A percentile compares a stretch with the other conserved stretches of the same genome.
phyloP scores from a whole-genome alignment of 2,797 vertebrate species.

The Falco naumanni region DNA sequence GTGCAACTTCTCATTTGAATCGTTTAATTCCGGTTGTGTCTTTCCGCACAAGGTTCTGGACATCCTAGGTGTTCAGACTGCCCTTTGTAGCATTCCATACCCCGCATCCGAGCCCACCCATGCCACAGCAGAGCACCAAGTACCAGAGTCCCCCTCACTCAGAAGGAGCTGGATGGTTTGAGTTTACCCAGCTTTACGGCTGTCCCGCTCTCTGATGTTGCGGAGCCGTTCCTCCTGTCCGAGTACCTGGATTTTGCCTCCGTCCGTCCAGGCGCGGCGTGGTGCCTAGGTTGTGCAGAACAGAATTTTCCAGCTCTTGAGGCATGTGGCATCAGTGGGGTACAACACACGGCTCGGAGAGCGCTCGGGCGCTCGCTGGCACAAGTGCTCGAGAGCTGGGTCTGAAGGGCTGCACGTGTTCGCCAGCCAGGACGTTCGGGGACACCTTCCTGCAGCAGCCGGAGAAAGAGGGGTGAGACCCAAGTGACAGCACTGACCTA shows the following conservation, averaged over 20 bases:
- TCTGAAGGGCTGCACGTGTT: background rate
- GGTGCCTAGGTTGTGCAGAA: no score
- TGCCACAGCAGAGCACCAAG: background rate
- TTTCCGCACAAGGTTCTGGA: background rate
- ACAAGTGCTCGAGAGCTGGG: background rate
- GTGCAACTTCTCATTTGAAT: background rate
- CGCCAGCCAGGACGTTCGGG: background rate
- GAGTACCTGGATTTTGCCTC: background rate
- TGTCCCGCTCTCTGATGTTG: background rate
- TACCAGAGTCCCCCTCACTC: background rate
- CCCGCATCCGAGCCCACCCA: background rate
- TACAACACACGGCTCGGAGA: background rate
- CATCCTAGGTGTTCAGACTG: background rate
- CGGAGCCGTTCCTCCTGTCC: background rate
- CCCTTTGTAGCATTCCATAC: rapidly evolving
- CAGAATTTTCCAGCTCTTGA: background rate
- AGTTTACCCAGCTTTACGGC: background rate
- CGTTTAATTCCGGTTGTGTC: background rate
- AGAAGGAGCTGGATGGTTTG: background rate
- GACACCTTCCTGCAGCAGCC: background rate
- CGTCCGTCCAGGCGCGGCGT: rapidly evolving
- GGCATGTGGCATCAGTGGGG: background rate
- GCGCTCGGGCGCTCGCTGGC: background rate
- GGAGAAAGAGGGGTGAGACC: background rate
- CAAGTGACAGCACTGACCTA: background rate